Conservation (phyloP, 2,888 invertebrate species). For the Nomada ruficornis region DNA sequence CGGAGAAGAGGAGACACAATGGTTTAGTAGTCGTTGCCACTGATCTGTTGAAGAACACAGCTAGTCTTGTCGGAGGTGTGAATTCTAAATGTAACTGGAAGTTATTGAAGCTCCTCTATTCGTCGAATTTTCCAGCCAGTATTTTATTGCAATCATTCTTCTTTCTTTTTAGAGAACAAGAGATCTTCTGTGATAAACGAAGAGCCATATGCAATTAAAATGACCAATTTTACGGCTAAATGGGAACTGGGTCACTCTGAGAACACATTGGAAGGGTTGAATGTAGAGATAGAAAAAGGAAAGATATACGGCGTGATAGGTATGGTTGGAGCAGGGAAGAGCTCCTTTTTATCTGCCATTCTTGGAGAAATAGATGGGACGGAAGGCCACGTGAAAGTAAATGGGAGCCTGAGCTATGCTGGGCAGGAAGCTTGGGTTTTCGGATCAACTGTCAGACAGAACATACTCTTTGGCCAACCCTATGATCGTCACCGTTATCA, state of each 20-base stretch:
- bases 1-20: slow-evolving; percentile 79
- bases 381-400: slow-evolving; percentile 87
- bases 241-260: slow-evolving; percentile 86
- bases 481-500: slow-evolving; percentile 87
- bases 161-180: slow-evolving; percentile 53
- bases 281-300: slow-evolving; percentile 86
- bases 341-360: slow-evolving; percentile 88
- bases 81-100: neutral
- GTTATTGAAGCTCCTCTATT: too few relatives aligned
- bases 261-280: slow-evolving; percentile 86
- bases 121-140: neutral
- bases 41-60: slow-evolving; percentile 72
- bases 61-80: slow-evolving; percentile 62
- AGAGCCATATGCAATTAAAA: slow-evolving; percentile 70
- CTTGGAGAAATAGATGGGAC: slow-evolving; percentile 89
- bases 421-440: slow-evolving; percentile 95
- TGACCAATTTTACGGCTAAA: slow-evolving; percentile 81
- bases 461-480: slow-evolving; percentile 92
- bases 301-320: slow-evolving; percentile 90
- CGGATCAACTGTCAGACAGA: slow-evolving; percentile 91
- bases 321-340: slow-evolving; percentile 91
- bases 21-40: slow-evolving; percentile 79
- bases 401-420: slow-evolving; percentile 90
- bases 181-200: slow-evolving; percentile 32
- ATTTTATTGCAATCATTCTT: neutral